phyloP scores from a whole-genome alignment of 2,888 invertebrate species.

The Cynaeus angustus region DNA sequence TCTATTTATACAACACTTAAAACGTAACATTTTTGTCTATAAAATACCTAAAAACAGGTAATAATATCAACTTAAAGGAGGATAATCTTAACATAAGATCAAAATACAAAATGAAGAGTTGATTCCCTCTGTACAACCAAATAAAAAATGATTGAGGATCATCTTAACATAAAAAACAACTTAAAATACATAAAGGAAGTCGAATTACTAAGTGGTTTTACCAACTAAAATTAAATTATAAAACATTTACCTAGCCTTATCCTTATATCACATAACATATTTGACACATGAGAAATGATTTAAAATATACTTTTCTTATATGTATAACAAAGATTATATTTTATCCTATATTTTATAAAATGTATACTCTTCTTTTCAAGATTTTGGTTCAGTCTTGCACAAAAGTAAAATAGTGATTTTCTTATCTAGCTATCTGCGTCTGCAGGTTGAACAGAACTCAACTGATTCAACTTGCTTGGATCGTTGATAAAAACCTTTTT shows the following conservation, averaged over 20 bases:
- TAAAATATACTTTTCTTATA: slow-evolving; percentile 42
- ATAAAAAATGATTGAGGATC: slow-evolving; percentile 28
- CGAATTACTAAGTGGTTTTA: slow-evolving; percentile 19
- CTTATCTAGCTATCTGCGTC: slow-evolving; percentile 62
- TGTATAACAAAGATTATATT: slow-evolving; percentile 52
- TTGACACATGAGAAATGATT: slow-evolving; percentile 67
- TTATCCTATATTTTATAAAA: slow-evolving; percentile 62
- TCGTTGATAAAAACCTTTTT: slow-evolving; percentile 88
- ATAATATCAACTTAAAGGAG: slow-evolving; percentile 48
- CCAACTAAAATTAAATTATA: slow-evolving; percentile 32
- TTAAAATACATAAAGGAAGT: slow-evolving; percentile 17
- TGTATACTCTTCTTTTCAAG: slow-evolving; percentile 61
- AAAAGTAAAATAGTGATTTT: slow-evolving; percentile 53
- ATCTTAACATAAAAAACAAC: slow-evolving; percentile 27
- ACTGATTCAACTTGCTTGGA: slow-evolving; percentile 81
- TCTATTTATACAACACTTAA: slow-evolving; percentile 42
- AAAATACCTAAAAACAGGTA: slow-evolving; percentile 53
- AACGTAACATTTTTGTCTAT: slow-evolving; percentile 43
- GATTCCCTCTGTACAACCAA: slow-evolving; percentile 39
- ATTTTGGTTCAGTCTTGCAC: slow-evolving; percentile 64
- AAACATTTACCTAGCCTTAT: slow-evolving; percentile 53
- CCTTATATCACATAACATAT: slow-evolving; percentile 68
- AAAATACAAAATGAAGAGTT: slow-evolving; percentile 33
- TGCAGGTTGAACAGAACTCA: slow-evolving; percentile 61
- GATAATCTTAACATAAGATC: slow-evolving; percentile 48